Percentiles rank a stretch among this genome's conserved stretches.
phyloP scores from a whole-genome alignment of 2,888 invertebrate genomes.

The Syrphus vitripennis region DNA sequence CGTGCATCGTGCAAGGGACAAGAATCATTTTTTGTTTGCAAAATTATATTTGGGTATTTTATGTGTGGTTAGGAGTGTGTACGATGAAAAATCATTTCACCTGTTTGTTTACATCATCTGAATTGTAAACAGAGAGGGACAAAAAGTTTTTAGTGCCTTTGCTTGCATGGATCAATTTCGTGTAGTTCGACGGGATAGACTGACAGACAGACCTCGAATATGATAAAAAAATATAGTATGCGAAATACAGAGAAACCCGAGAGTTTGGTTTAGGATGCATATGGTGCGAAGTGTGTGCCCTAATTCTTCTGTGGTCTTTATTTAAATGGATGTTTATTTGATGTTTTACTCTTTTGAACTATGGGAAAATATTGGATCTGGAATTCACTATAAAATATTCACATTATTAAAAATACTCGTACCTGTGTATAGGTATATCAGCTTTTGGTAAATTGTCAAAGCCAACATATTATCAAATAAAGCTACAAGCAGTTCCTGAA shows the following conservation, averaged over 20 bases:
- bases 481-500: too few relatives aligned
- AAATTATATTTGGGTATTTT: slow-evolving; percentile 5
- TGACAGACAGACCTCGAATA: slow-evolving; percentile 2
- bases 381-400: neutral
- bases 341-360: slow-evolving; percentile 17
- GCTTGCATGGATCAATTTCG: slow-evolving; percentile 21
- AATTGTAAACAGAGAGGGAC: slow-evolving; percentile 13
- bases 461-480: too few relatives aligned
- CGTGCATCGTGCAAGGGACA: neutral
- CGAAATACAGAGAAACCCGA: slow-evolving; percentile 17
- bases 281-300: slow-evolving; percentile 34
- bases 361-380: neutral
- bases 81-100: slow-evolving; percentile 66
- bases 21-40: slow-evolving; percentile 21
- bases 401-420: too few relatives aligned
- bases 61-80: slow-evolving; percentile 15
- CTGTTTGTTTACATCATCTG: slow-evolving; percentile 69
- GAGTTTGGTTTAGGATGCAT: neutral
- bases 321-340: slow-evolving; percentile 15
- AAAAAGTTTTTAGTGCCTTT: neutral
- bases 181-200: slow-evolving; percentile 24
- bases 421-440: too few relatives aligned
- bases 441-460: too few relatives aligned
- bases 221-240: slow-evolving; percentile 27
- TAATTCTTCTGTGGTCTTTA: slow-evolving; percentile 48